These are phyloP conservation scores for Caenorhabditis latens DNA, from an alignment of 1,140 invertebrate genomes.

Conservation along the genomic window DNA sequence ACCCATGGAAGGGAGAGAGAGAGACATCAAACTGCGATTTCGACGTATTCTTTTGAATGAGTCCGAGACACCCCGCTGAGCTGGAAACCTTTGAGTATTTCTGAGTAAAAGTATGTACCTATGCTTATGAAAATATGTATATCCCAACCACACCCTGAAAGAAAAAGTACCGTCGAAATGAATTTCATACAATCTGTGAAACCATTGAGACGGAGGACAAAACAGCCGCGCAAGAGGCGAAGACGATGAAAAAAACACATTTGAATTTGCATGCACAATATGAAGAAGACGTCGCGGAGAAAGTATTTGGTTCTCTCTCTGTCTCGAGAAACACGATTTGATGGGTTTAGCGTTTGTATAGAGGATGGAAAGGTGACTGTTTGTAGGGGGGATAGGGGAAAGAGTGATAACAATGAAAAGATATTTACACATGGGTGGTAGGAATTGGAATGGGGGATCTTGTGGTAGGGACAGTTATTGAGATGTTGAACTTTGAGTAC, in stretches of 20 bases:
- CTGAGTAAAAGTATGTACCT: too few species aligned
- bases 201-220: background rate
- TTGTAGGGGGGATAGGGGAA: too few species aligned
- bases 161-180: background rate
- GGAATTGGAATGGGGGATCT: too few species aligned
- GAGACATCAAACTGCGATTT: background rate
- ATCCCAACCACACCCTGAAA: background rate
- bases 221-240: background rate
- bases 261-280: conserved; percentile 49
- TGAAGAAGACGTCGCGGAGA: conserved; percentile 10
- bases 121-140: background rate
- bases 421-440: too few species aligned
- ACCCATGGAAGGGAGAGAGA: background rate
- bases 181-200: background rate
- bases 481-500: too few species aligned
- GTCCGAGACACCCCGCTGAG: background rate
- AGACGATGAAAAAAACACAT: background rate
- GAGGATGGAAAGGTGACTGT: too few species aligned
- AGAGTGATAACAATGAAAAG: too few species aligned
- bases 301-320: conserved; percentile 1
- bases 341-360: background rate
- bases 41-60: too few species aligned
- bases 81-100: too few species aligned
- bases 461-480: too few species aligned
- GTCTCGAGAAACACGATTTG: conserved; percentile 28